Evolutionary conservation across 2,113 vertebrate species (phyloP), one percentile per base, ranked within the genome.

Genomic region (Malurus cyaneus): DNA sequence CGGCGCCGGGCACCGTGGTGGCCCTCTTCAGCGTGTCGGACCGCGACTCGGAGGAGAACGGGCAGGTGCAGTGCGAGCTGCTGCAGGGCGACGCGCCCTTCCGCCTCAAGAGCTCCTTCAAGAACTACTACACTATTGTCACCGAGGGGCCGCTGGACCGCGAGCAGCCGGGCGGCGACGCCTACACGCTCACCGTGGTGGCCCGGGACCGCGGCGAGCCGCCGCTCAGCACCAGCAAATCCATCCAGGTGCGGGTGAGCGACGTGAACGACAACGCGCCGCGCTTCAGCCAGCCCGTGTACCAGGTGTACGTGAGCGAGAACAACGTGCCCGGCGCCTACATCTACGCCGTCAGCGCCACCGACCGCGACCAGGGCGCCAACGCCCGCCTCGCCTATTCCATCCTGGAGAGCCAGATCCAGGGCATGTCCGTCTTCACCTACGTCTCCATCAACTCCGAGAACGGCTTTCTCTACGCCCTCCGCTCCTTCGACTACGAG

Each of bases 361-460:
- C 98, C 28, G 99, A 99, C 96, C 98, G 98, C 25, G 99, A 99
- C 91, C 97, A 98, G 29, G 99, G 99, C 24, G 98, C 98, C 94
- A 99, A 99, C 73, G 98, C 99, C 5, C 98, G 98, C 76, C 98
- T 99, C 77, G 98, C 98, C 93, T 99, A 99, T 96, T 98, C 99
- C 84, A 99, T 99, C 94, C 94, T 99, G 71, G 99, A 99, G 94
- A 98, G 99, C 94, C 99, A 99, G 92, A 99, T 99, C 92, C 99
- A 99, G 97, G 99, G 99, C 93, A 99, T 99, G 99, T 99, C 99
- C 3, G 98, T 99, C 44, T 99, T 99, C 96, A 99, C 99, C n/a
- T 99, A 99, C 23, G 99, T 99, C 96, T 99, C 99, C 79, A 99
- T 99, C 97, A 99, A 99, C 95, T 98, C 99, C 8, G 99, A 99